Conservation (phyloP, 1,140 invertebrate species). For the Pachyrhynchus sulphureomaculatus region DNA sequence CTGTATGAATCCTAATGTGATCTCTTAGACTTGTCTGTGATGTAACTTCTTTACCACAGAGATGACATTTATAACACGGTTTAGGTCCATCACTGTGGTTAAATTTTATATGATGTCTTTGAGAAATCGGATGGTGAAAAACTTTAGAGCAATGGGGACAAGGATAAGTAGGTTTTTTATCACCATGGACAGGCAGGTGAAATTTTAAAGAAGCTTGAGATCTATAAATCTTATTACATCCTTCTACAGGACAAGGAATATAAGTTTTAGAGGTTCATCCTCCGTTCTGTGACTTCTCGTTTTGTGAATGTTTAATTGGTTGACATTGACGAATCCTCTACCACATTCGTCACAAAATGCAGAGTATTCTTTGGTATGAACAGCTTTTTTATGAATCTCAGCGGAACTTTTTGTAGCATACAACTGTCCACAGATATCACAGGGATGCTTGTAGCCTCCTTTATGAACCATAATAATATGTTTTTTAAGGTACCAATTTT, state of each 20-base stretch:
- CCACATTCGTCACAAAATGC: conserved; percentile 38
- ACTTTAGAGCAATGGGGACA: conserved; percentile 65
- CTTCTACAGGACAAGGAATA: conserved; percentile 12
- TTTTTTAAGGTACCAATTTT: conserved; percentile 30
- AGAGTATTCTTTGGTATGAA: conserved; percentile 55
- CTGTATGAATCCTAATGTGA: conserved; percentile 69
- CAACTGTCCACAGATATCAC: conserved; percentile 53
- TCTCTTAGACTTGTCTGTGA: conserved; percentile 13
- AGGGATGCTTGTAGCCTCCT: conserved; percentile 38
- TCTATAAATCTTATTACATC: conserved; percentile 20
- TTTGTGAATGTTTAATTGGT: conserved; percentile 14
- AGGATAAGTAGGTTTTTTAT: not conserved
- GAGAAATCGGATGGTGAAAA: conserved; percentile 44
- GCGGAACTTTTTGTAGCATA: conserved; percentile 69
- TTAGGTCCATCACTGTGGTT: conserved; percentile 31
- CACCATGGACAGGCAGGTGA: conserved; percentile 14
- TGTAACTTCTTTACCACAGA: conserved; percentile 31
- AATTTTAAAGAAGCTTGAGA: conserved; percentile 5
- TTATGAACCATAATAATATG: conserved; percentile 30
- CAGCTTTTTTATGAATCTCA: conserved; percentile 62
- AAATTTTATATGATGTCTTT: conserved; percentile 39
- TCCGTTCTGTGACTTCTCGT: conserved; percentile 1
- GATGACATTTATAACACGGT: conserved; percentile 18
- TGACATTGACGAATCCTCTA: conserved; percentile 35
- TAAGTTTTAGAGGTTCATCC: conserved; percentile 1